Conservation (phyloP, 2,113 vertebrate species). For the Trichechus manatus region DNA sequence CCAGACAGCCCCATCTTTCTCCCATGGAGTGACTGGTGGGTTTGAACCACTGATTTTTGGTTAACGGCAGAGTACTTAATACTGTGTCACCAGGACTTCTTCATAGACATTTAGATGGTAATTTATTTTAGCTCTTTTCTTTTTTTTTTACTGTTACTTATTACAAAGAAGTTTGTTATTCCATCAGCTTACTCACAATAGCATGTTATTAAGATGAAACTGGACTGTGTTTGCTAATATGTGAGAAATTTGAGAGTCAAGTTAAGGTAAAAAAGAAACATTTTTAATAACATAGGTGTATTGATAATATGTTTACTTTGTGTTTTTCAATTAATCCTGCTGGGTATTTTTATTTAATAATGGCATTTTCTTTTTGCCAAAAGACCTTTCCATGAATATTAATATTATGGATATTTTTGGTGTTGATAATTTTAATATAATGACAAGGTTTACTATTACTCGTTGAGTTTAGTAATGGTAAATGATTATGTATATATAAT, state of each 20-base stretch:
- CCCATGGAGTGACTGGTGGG: neutral
- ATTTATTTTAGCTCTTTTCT: neutral
- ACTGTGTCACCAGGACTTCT: neutral
- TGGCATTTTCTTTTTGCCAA: neutral
- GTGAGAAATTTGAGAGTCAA: slow-evolving; percentile 29
- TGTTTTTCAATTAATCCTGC: neutral
- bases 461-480: neutral
- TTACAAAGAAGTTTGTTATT: neutral
- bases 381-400: neutral
- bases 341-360: neutral
- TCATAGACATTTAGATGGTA: neutral
- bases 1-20: neutral
- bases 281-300: neutral
- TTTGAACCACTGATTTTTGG: neutral
- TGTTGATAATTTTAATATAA: neutral
- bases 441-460: neutral
- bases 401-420: neutral
- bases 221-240: neutral
- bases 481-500: neutral
- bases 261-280: neutral
- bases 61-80: neutral
- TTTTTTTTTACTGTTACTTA: slow-evolving; percentile 4
- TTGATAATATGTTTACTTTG: neutral
- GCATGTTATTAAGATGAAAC: slow-evolving; percentile 5
- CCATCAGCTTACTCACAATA: neutral